Percentiles rank a stretch among this genome's conserved stretches.
Evolutionary conservation across 2,888 invertebrate species (phyloP).

Genomic region (Liopterus haemorrhoidalis): DNA sequence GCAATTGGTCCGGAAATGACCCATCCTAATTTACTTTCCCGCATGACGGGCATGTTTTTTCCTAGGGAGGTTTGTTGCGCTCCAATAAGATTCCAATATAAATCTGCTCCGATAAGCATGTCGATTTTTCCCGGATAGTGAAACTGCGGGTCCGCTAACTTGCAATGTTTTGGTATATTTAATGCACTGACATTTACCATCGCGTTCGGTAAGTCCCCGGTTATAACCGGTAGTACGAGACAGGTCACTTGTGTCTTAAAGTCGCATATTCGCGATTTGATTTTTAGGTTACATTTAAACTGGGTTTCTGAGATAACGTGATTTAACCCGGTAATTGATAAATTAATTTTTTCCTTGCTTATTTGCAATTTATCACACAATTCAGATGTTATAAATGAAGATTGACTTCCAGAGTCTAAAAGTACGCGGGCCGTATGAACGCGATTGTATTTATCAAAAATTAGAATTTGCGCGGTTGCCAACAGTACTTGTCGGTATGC

Average conservation of each 20-base stretch:
- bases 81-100: too few species aligned
- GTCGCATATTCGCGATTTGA: not conserved
- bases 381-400: constrained; percentile 7
- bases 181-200: not conserved
- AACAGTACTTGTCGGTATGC: constrained; percentile 12
- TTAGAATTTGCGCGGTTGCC: constrained; percentile 3
- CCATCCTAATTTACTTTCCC: constrained; percentile 15
- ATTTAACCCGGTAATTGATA: constrained; percentile 10
- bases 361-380: constrained; percentile 7
- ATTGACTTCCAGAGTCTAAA: constrained; percentile 11
- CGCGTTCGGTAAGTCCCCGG: not conserved
- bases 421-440: constrained; percentile 10
- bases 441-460: constrained; percentile 4
- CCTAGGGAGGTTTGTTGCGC: too few species aligned
- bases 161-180: not conserved
- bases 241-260: constrained; percentile 4
- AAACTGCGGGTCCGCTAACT: too few species aligned
- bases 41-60: too few species aligned
- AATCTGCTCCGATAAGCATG: too few species aligned
- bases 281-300: constrained; percentile 5
- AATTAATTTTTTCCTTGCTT: constrained; percentile 4
- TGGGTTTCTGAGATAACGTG: constrained; percentile 2
- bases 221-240: constrained; percentile 5
- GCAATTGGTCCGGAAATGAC: constrained; percentile 1
- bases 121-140: too few species aligned